Evolutionary conservation across 2,888 invertebrate genomes (phyloP), one percentile per base, ranked within the genome.

Genomic region (Coleophora deauratella): DNA sequence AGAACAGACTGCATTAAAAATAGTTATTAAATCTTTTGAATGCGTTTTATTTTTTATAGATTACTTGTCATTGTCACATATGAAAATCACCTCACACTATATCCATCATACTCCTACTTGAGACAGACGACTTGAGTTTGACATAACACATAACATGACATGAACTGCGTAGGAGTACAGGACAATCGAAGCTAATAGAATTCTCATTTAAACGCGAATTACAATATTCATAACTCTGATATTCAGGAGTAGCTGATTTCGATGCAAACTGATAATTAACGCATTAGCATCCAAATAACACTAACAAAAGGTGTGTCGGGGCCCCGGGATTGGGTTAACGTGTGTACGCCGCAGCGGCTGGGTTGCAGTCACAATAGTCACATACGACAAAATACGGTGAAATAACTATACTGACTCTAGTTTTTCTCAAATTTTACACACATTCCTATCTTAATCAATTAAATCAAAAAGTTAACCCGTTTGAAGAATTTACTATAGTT

Each of bases 201-300:
- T 68, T 60, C 57, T 62, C 49, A 61, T 66, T 67, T 74, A 68
- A 65, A 62, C 63, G 45, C 46, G 55, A 72, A 79, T 73, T 67
- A 74, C 62, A 79, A 81, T 80, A 81, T 81, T 80, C 80, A 80
- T 79, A 73, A 64, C 73, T 57, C 52, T 54, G 55, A 51, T 53
- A 54, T 45, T 44, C 50, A 46, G 46, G 43, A 44, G 43, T 35
- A 41, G 42, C 58, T 54, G 54, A 55, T 52, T 60, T 57, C 54
- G 45, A 42, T 49, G 51, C 62, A 81, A 81, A 75, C 66, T 71
- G 75, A 68, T 81, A 79, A 82, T 82, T 73, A 81, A 81, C 70
- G 62, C 62, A 81, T 84, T 85, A 82, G 65, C 81, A 85, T 84
- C 72, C 76, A 77, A 84, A 84, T 81, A 71, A 75, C 71, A 55